A percentile compares a stretch with the other conserved stretches of the same genome.
These are phyloP conservation scores for Dicranocentrus wangi DNA, from an alignment of 2,888 invertebrate species.

Conservation along the genomic window DNA sequence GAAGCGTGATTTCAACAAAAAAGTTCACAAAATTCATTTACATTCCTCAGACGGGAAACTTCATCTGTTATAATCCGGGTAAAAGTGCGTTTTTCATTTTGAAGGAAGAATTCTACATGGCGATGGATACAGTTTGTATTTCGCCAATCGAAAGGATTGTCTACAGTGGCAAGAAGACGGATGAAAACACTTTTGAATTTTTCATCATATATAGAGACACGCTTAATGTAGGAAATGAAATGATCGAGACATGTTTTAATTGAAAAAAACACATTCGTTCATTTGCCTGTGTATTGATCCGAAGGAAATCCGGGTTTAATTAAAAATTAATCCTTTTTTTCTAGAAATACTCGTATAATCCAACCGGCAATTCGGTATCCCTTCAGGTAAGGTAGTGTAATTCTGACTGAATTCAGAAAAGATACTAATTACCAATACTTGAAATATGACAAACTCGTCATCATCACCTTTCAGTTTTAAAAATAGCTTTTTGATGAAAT, in stretches of 20 bases:
- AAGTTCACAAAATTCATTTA: constrained; percentile 68
- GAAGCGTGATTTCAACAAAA: constrained; percentile 58
- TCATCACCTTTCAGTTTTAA: background rate
- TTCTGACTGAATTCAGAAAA: background rate
- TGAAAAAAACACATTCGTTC: constrained; percentile 2
- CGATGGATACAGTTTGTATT: constrained; percentile 69
- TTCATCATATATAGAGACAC: constrained; percentile 68
- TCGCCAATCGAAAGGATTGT: constrained; percentile 68
- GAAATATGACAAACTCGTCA: background rate
- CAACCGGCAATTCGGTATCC: constrained; percentile 66
- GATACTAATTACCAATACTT: background rate
- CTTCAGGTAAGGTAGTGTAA: constrained; percentile 63
- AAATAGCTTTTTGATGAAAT: background rate
- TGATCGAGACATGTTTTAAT: constrained; percentile 34
- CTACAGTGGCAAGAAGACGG: constrained; percentile 54
- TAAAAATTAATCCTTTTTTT: constrained; percentile 43
- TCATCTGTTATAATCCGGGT: constrained; percentile 69
- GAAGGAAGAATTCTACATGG: constrained; percentile 70
- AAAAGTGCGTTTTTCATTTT: constrained; percentile 68
- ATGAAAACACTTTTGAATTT: constrained; percentile 67
- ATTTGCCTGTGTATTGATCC: constrained; percentile 15
- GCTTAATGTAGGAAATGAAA: constrained; percentile 59
- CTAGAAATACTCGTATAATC: constrained; percentile 71
- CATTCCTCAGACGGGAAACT: constrained; percentile 64
- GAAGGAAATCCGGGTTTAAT: constrained; percentile 49